Evolutionary conservation across 2,888 invertebrate species (phyloP).

Genomic region (Clepsis dumicolana): DNA sequence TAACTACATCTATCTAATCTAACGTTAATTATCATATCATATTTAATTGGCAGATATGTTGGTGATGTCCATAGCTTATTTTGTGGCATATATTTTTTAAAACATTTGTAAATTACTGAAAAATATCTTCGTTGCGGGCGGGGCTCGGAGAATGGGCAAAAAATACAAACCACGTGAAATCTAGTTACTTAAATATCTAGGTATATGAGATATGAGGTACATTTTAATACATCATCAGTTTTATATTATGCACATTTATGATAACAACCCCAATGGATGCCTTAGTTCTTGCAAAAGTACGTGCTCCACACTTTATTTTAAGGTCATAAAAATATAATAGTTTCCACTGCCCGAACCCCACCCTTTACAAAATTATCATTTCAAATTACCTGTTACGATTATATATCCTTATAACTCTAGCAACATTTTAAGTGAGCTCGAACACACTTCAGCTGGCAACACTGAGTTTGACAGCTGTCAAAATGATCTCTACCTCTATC

Average conservation of each 20-base stretch:
- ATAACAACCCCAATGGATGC: too few relatives aligned
- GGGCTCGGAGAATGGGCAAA: neutral
- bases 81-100: slow-evolving; percentile 42
- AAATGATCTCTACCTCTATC: slow-evolving; percentile 17
- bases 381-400: slow-evolving; percentile 29
- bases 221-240: too few relatives aligned
- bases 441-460: slow-evolving; percentile 23
- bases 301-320: neutral
- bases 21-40: slow-evolving; percentile 47
- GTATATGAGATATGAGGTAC: too few relatives aligned
- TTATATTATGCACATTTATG: too few relatives aligned
- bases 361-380: slow-evolving; percentile 37
- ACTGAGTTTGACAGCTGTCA: slow-evolving; percentile 13
- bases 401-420: slow-evolving; percentile 37
- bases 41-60: slow-evolving; percentile 68
- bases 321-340: neutral
- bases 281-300: too few relatives aligned
- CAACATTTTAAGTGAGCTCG: slow-evolving; percentile 34
- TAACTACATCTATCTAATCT: slow-evolving; percentile 65
- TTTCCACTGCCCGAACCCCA: slow-evolving; percentile 20
- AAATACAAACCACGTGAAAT: neutral
- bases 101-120: slow-evolving; percentile 42
- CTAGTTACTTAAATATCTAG: too few relatives aligned
- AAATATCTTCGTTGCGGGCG: slow-evolving; percentile 35
- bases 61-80: slow-evolving; percentile 47